Evolutionary conservation across 2,797 vertebrate genomes (phyloP).

Genomic region (Esox lucius): DNA sequence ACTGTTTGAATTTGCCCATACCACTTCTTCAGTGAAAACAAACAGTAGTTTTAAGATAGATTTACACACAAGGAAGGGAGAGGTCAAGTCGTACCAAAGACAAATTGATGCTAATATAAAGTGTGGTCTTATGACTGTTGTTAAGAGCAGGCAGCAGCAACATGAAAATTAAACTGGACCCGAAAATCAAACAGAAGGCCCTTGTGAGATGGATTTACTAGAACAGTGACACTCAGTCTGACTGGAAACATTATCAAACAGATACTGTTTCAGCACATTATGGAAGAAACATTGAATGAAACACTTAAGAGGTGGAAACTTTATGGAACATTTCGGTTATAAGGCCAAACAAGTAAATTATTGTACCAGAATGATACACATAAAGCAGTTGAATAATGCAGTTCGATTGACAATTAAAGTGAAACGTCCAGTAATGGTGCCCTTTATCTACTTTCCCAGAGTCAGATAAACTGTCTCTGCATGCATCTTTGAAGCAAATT

Average conservation of each 20-base stretch:
- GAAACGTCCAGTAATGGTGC: no score
- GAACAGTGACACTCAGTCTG: neutral
- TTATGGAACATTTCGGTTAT: neutral
- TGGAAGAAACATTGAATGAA: neutral
- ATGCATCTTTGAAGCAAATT: no score
- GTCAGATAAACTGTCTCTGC: no score
- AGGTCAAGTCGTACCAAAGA: neutral
- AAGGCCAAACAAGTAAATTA: neutral
- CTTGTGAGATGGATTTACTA: slow-evolving; percentile 26
- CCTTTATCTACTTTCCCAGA: no score
- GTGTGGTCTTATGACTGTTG: slow-evolving; percentile 13
- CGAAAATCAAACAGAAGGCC: slow-evolving; percentile 8
- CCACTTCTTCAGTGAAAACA: neutral
- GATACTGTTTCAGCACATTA: slow-evolving; percentile 2
- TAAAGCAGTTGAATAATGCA: neutral
- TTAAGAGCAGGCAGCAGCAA: neutral
- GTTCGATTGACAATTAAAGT: neutral
- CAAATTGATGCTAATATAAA: neutral
- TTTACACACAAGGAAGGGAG: neutral
- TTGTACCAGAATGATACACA: neutral
- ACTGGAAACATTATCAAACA: slow-evolving; percentile 8
- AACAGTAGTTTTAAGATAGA: neutral
- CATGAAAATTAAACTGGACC: slow-evolving; percentile 25
- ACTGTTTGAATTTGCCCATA: no score
- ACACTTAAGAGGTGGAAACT: neutral